A percentile compares a stretch with the other conserved stretches of the same genome.
phyloP scores from a whole-genome alignment of 2,888 invertebrate species.

The Ctena decussata region DNA sequence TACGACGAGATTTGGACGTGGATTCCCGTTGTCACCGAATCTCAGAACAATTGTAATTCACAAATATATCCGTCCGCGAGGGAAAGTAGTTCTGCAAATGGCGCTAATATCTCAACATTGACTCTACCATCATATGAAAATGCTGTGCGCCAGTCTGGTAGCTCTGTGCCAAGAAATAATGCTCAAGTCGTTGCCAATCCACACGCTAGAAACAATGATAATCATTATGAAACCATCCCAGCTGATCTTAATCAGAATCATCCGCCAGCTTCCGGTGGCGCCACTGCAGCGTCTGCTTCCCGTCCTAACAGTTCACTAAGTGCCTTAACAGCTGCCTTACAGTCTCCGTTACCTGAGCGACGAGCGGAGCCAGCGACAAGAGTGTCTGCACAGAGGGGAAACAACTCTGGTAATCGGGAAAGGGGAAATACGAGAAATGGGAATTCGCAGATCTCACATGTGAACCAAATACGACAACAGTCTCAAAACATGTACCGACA shows the following conservation, averaged over 20 bases:
- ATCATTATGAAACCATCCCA: slow-evolving; percentile 16
- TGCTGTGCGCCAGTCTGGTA: slow-evolving; percentile 12
- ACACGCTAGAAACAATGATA: background rate
- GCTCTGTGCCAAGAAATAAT: background rate
- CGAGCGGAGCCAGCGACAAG: background rate
- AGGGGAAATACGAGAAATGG: too few species aligned
- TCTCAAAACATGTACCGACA: background rate
- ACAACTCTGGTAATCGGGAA: background rate
- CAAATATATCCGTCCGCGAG: slow-evolving; percentile 44
- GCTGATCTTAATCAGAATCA: background rate
- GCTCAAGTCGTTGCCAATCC: background rate
- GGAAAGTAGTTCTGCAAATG: slow-evolving; percentile 26
- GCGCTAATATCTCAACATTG: slow-evolving; percentile 15
- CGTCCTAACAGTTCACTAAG: background rate
- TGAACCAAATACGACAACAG: background rate
- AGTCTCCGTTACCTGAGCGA: slow-evolving; percentile 5
- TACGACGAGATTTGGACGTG: slow-evolving; percentile 77
- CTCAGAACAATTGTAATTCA: slow-evolving; percentile 55
- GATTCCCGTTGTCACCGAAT: slow-evolving; percentile 71
- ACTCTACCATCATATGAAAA: slow-evolving; percentile 51
- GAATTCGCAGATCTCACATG: too few species aligned
- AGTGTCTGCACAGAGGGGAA: background rate
- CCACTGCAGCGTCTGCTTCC: background rate
- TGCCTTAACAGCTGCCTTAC: slow-evolving; percentile 11
- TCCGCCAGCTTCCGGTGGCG: background rate